phyloP scores from a whole-genome alignment of 2,797 vertebrate genomes.

The Natrix natrix region DNA sequence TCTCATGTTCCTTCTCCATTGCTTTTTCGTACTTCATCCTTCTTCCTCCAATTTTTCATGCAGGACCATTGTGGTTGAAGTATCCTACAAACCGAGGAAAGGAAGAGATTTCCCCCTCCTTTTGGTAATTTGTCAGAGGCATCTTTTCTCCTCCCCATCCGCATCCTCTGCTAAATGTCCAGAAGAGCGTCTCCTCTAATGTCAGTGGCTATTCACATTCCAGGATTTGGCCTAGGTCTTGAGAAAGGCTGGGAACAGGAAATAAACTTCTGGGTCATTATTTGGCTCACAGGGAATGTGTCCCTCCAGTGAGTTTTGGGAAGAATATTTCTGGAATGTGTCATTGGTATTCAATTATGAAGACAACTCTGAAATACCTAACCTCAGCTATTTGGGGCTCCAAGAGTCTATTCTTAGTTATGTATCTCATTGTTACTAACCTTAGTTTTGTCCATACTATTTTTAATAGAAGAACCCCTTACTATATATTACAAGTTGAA shows the following conservation, averaged over 20 bases:
- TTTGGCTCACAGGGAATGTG: neutral
- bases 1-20: neutral
- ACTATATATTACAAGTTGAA: neutral
- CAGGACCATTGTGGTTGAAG: neutral
- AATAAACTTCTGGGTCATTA: conserved; percentile 12
- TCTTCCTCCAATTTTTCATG: neutral
- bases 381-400: neutral
- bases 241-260: conserved; percentile 24
- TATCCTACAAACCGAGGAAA: neutral
- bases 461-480: neutral
- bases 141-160: neutral
- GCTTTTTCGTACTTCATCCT: neutral
- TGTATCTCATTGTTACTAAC: neutral
- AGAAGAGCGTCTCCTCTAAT: neutral
- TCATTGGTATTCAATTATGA: conserved; percentile 2
- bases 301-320: neutral
- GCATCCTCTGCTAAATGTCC: neutral
- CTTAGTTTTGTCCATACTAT: neutral
- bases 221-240: conserved; percentile 2
- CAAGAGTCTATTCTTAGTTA: neutral
- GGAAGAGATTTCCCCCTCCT: neutral
- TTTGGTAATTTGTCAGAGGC: neutral
- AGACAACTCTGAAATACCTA: conserved; percentile 3
- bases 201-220: neutral
- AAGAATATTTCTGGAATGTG: conserved; percentile 23